Base-by-base conservation (phyloP, 2,113 vertebrate genomes). In the Mastomys coucha region DNA sequence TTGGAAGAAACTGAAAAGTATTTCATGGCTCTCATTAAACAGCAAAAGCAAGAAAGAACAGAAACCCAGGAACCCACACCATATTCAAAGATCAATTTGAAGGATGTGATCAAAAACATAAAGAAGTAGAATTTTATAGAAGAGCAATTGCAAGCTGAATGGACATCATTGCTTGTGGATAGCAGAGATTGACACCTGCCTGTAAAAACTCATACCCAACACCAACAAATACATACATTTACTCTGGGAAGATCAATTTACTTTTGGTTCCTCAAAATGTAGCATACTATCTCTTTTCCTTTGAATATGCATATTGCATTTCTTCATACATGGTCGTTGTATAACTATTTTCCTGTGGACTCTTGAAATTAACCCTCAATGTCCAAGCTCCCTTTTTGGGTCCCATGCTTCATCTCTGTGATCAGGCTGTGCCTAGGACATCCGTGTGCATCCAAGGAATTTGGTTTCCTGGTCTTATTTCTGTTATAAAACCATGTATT, bases 331-430 rank as follows among this genome's bases (percentile, higher is more conserved):
- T 26, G 58, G 16, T 22, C 67, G 42, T 92, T 5, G n/a, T 63
- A 51, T 72, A 28, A 39, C 33, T 70, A 36, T 88, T 85, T 97
- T 84, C 13, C 20, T 56, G 17, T 49, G 4, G 5, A 42, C 80
- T 85, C 31, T 60, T 91, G 14, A 56, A 73, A 73, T 20, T 13
- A 82, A 4, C 1, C 22, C 5, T 69, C 11, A 31, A 36, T 5
- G 69, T 56, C 14, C 4, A 20, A 26, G 1, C 0, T 10, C 14
- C 14, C 2, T 65, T 9, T 12, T 12, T 24, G 7, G 12, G 42
- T 63, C 20, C 16, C 4, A 26, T 39, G 5, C 12, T 10, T 11
- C 13, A 19, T 5, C 24, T 95, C 13, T 9, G 8, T 28, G 75
- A 2, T 84, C 60, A 42, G 42, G 20, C 19, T 82, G 1, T 12